These are phyloP conservation scores for Molossus molossus DNA, from an alignment of 2,797 vertebrate genomes.

Conservation along the genomic window DNA sequence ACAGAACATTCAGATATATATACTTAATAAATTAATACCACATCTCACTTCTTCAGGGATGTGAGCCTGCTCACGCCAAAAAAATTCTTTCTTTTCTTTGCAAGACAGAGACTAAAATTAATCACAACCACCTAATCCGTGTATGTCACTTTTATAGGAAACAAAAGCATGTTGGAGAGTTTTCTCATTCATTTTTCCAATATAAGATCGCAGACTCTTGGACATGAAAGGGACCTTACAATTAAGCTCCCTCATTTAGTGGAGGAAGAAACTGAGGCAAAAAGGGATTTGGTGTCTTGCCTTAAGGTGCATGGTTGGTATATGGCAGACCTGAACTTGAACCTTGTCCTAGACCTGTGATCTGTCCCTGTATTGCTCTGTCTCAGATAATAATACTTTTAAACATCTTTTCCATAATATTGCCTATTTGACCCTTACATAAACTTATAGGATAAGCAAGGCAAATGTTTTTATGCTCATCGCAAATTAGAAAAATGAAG, in stretches of 20 bases:
- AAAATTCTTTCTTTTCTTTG: slow-evolving; percentile 59
- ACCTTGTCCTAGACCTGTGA: no score
- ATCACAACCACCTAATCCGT: slow-evolving; percentile 14
- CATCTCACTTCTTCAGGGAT: slow-evolving; percentile 42
- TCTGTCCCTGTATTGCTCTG: background rate
- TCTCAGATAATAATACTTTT: background rate
- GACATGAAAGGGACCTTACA: background rate
- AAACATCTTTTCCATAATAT: background rate
- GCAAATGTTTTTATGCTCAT: background rate
- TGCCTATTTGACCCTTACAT: background rate
- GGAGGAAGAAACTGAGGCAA: background rate
- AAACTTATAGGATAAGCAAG: background rate
- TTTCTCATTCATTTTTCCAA: slow-evolving; percentile 42
- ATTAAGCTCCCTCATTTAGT: background rate
- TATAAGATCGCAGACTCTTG: background rate
- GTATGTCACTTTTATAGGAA: slow-evolving; percentile 41
- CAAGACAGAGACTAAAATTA: slow-evolving; percentile 62
- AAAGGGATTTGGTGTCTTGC: background rate
- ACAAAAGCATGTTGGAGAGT: slow-evolving; percentile 13
- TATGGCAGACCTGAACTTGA: background rate
- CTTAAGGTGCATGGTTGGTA: background rate
- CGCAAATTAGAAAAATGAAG: background rate
- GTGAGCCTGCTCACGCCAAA: background rate
- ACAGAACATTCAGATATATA: slow-evolving; percentile 35
- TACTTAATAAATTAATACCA: slow-evolving; percentile 75